phyloP scores from a whole-genome alignment of 2,797 vertebrate genomes.

The Cryptoblepharus egeriae region DNA sequence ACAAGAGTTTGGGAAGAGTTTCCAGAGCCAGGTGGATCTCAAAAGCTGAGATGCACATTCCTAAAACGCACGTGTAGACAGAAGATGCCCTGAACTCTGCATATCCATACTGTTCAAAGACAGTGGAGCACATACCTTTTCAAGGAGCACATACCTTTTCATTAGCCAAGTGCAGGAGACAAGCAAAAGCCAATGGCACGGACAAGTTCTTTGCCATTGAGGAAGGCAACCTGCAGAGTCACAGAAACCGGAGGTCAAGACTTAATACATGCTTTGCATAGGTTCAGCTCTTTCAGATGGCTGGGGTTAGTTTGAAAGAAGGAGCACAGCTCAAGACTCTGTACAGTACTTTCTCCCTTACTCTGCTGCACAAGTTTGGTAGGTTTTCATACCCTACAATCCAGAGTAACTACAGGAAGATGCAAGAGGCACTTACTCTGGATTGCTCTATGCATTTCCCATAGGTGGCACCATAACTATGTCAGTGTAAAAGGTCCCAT shows the following conservation, averaged over 20 bases:
- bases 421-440: no score
- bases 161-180: conserved; percentile 92
- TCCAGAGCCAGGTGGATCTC: no score
- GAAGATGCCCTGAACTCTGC: neutral
- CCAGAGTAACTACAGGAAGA: no score
- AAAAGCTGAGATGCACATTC: neutral
- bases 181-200: conserved; percentile 89
- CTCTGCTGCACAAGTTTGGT: neutral
- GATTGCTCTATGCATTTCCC: no score
- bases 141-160: conserved; percentile 85
- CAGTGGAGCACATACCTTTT: conserved; percentile 80
- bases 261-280: neutral
- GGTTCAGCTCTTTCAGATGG: neutral
- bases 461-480: no score
- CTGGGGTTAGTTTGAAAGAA: neutral
- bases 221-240: conserved; percentile 81
- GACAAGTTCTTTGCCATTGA: conserved; percentile 91
- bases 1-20: neutral
- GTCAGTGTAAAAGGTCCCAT: no score
- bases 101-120: neutral
- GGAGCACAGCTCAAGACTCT: no score
- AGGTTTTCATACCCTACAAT: neutral
- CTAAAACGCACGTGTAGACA: no score
- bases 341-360: neutral
- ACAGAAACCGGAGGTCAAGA: neutral